These are phyloP conservation scores for Eulemur coronatus DNA, from an alignment of 2,797 vertebrate genomes.

Conservation along the genomic window DNA sequence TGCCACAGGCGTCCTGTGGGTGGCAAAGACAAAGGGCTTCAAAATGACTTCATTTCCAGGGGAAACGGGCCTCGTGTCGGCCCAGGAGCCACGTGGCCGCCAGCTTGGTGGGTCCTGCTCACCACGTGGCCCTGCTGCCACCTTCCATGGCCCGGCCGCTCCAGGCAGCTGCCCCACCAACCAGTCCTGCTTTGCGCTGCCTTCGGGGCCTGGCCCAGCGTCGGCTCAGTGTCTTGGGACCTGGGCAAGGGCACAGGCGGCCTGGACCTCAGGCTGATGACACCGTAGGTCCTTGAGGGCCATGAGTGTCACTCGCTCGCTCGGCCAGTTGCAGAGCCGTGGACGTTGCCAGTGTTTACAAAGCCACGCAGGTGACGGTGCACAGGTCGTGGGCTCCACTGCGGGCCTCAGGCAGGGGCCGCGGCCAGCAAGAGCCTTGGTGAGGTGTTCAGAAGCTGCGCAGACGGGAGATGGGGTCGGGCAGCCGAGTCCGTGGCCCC, in stretches of 20 bases:
- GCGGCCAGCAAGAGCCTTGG: neutral
- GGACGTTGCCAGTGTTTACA: neutral
- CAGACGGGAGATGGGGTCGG: neutral
- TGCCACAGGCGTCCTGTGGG: slow-evolving; percentile 13
- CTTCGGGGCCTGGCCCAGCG: neutral
- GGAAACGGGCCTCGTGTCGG: neutral
- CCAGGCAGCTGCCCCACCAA: neutral
- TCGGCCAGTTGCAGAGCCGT: neutral
- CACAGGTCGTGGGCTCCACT: neutral
- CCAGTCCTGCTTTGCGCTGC: neutral
- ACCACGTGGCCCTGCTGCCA: neutral
- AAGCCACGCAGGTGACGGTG: neutral
- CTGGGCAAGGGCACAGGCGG: neutral
- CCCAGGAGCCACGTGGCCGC: slow-evolving; percentile 81
- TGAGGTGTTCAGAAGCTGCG: neutral
- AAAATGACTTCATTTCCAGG: slow-evolving; percentile 76
- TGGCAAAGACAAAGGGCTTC: slow-evolving; percentile 71
- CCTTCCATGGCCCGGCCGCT: too few relatives aligned
- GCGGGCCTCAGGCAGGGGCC: neutral
- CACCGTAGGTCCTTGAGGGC: neutral
- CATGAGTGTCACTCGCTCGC: neutral
- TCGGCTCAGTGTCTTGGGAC: neutral
- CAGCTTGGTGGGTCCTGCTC: slow-evolving; percentile 57
- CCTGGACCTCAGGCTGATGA: neutral
- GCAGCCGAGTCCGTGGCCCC: neutral